Conservation (phyloP, 2,797 vertebrate genomes). For the Pelochelys cantorii region DNA sequence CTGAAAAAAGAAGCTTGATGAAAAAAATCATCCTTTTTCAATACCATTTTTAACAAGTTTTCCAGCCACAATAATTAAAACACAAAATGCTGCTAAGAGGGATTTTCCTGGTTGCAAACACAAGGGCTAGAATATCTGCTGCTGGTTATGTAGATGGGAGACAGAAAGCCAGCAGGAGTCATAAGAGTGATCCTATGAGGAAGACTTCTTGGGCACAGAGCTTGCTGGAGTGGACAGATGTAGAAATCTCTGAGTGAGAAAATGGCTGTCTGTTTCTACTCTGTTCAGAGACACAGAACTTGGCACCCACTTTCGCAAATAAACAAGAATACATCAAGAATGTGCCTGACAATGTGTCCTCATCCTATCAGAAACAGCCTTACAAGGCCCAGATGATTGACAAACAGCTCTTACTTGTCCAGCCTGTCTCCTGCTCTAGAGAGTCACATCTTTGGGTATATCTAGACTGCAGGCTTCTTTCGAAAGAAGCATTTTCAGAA, state of each 20-base stretch:
- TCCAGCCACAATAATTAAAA: neutral
- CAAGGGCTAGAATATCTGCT: accelerated
- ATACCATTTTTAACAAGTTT: neutral
- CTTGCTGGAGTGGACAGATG: neutral
- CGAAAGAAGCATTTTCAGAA: no score
- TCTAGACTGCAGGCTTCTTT: no score
- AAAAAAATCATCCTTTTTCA: neutral
- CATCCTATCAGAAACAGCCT: neutral
- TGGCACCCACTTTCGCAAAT: neutral
- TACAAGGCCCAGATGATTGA: neutral
- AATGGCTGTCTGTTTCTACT: neutral
- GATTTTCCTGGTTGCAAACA: neutral
- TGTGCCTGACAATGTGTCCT: neutral
- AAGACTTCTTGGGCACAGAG: neutral
- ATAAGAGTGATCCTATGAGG: neutral
- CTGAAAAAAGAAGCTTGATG: neutral
- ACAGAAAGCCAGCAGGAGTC: accelerated
- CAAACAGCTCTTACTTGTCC: neutral
- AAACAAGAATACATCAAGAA: neutral
- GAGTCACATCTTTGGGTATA: neutral
- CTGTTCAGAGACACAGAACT: neutral
- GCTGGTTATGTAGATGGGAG: neutral
- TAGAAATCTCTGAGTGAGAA: neutral
- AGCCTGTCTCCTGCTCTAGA: neutral
- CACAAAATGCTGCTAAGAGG: neutral